phyloP scores from a whole-genome alignment of 2,888 invertebrate species.

The Nymphalis polychloros region DNA sequence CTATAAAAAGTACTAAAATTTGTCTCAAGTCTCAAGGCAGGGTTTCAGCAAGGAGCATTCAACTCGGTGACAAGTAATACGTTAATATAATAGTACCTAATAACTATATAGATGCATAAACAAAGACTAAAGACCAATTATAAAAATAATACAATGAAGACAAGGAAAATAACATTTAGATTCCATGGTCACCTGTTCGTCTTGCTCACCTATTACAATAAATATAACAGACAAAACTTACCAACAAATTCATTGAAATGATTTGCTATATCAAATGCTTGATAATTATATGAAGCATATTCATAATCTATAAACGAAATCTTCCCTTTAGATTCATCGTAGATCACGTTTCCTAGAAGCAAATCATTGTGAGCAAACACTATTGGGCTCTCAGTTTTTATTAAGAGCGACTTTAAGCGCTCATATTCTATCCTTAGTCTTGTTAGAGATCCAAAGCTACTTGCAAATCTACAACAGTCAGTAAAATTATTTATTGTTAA shows the following conservation, averaged over 20 bases:
- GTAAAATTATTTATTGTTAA: constrained; percentile 37
- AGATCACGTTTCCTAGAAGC: constrained; percentile 95
- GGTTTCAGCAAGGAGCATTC: too few species aligned
- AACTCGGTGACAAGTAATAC: too few species aligned
- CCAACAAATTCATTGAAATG: constrained; percentile 99
- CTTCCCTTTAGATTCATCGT: constrained; percentile 84
- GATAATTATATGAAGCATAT: constrained; percentile 96
- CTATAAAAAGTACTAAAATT: too few species aligned
- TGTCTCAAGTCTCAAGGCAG: too few species aligned
- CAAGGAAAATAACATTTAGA: too few species aligned
- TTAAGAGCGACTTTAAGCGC: constrained; percentile 83
- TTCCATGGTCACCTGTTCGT: too few species aligned
- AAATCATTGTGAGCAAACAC: constrained; percentile 99
- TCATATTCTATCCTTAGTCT: constrained; percentile 87
- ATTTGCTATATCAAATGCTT: constrained; percentile 98
- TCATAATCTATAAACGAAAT: constrained; percentile 98
- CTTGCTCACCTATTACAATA: too few species aligned
- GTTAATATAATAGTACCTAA: too few species aligned
- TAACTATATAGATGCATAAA: too few species aligned
- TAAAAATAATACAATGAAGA: too few species aligned
- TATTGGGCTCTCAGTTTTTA: constrained; percentile 85
- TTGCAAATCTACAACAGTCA: constrained; percentile 83
- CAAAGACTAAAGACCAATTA: too few species aligned
- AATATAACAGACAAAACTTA: constrained; percentile 60
- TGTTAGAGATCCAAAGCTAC: constrained; percentile 84